Percentiles rank a stretch among this genome's conserved stretches.
phyloP scores from a whole-genome alignment of 2,113 vertebrate genomes.

The Oxyruncus cristatus region DNA sequence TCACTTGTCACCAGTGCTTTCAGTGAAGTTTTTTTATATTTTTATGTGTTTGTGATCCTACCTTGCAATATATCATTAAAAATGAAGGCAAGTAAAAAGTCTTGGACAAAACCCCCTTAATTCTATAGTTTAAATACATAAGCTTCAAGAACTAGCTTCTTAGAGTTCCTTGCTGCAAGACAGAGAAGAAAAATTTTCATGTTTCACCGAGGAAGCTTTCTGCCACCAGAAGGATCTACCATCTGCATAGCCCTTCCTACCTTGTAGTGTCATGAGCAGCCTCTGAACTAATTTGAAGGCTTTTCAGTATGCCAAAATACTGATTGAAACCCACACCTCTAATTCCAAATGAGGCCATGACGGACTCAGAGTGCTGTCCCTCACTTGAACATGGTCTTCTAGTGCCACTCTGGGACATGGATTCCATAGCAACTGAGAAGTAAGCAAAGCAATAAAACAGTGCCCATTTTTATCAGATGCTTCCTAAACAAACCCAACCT shows the following conservation, averaged over 20 bases:
- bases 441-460: neutral
- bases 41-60: neutral
- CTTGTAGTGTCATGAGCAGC: neutral
- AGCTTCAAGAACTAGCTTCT: neutral
- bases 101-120: neutral
- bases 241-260: neutral
- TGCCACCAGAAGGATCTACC: neutral
- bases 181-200: neutral
- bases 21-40: neutral
- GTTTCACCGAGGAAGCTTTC: neutral
- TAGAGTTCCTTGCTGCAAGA: neutral
- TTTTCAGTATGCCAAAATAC: neutral
- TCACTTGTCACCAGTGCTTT: neutral
- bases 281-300: neutral
- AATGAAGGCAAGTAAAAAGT: neutral
- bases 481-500: neutral
- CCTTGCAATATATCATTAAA: neutral
- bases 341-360: neutral
- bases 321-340: neutral
- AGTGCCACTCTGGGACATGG: neutral
- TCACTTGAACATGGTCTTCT: neutral
- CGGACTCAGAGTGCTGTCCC: neutral
- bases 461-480: neutral
- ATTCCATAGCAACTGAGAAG: neutral
- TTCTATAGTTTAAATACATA: neutral